Evolutionary conservation across 92 coral and sea anemone genomes (phyloP).

Genomic region (Phenganax stokvisi): DNA sequence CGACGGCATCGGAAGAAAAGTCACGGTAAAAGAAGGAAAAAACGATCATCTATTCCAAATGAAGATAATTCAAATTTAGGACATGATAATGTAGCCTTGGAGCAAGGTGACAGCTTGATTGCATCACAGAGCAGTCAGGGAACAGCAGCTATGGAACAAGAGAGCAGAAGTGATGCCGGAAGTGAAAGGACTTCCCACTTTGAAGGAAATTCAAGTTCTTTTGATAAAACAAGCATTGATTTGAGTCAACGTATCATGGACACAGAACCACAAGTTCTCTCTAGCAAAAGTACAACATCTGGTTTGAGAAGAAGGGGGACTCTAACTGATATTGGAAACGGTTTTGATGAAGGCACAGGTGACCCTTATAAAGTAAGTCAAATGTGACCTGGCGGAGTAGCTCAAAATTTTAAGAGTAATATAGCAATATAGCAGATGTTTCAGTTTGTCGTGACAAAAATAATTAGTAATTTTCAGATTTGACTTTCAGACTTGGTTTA

Average conservation of each 20-base stretch:
- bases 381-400: too few relatives aligned
- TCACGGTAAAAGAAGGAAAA: constrained; percentile 28
- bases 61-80: constrained; percentile 4
- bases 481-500: too few relatives aligned
- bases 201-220: background rate
- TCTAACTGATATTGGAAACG: constrained; percentile 58
- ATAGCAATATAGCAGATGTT: too few relatives aligned
- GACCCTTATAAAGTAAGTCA: background rate
- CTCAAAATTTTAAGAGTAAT: too few relatives aligned
- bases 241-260: background rate
- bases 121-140: background rate
- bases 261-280: constrained; percentile 14
- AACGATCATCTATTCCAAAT: constrained; percentile 26
- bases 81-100: background rate
- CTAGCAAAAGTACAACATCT: background rate
- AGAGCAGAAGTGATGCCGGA: constrained; percentile 2
- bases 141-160: background rate
- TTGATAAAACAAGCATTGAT: background rate
- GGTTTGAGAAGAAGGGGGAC: constrained; percentile 62
- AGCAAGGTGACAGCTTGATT: background rate
- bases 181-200: background rate
- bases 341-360: constrained; percentile 51
- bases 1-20: constrained; percentile 28
- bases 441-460: too few relatives aligned
- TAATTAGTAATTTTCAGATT: too few relatives aligned